Conservation (phyloP, 2,888 invertebrate species). For the Priocnemis perturbator region DNA sequence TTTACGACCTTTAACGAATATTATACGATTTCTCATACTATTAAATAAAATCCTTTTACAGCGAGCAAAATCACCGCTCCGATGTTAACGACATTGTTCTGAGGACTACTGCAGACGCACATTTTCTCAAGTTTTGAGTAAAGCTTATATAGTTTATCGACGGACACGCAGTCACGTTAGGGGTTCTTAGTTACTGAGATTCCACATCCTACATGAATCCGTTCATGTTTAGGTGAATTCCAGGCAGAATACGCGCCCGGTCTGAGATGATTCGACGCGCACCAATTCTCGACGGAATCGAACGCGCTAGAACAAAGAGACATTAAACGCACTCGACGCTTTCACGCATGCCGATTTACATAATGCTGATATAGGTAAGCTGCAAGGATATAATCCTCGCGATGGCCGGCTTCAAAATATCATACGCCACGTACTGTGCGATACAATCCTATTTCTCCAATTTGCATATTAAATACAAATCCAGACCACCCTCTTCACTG, state of each 20-base stretch:
- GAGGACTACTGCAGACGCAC: conserved; percentile 11
- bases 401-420: conserved; percentile 64
- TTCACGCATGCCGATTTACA: conserved; percentile 46
- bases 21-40: conserved; percentile 42
- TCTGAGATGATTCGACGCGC: background rate
- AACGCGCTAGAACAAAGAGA: conserved; percentile 35
- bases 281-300: background rate
- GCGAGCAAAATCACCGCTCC: conserved; percentile 21
- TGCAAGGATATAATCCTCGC: conserved; percentile 60
- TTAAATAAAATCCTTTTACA: conserved; percentile 46
- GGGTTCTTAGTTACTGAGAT: too few relatives aligned
- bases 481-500: conserved; percentile 15
- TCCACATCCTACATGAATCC: too few relatives aligned
- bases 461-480: conserved; percentile 71
- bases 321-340: conserved; percentile 47
- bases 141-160: too few relatives aligned
- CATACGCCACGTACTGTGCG: conserved; percentile 58
- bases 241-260: too few relatives aligned
- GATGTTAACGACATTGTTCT: conserved; percentile 9
- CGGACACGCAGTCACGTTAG: too few relatives aligned
- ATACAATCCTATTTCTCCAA: conserved; percentile 70
- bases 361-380: conserved; percentile 52
- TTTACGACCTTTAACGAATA: conserved; percentile 49
- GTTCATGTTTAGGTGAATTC: too few relatives aligned
- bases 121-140: too few relatives aligned